Evolutionary conservation across 1,140 invertebrate genomes (phyloP), one percentile per base, ranked within the genome.

Genomic region (Sarcophaga peregrina): DNA sequence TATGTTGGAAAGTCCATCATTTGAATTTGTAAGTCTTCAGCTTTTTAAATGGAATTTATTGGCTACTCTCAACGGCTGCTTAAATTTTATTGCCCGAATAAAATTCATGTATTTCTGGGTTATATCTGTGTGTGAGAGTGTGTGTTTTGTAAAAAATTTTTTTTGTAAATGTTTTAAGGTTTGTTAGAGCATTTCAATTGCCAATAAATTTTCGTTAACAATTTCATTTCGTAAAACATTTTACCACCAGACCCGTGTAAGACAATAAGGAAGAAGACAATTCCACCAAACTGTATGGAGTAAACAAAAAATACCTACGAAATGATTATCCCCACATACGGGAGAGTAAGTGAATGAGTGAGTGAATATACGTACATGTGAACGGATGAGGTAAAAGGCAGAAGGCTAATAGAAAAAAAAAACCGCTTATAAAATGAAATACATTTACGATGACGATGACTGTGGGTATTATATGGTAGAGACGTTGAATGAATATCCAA

Each of bases 151-250:
- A 37, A 37, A 37, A 37, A 37, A 37, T 2, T 37, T 37, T 37
- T 37, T 37, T 37, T 4, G 25, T 37, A 37, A 37, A 37, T 37
- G 25, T 37, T 37, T 54, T 82, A 37, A 15, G 74, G 73, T 72
- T 81, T 62, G 25, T 48, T 81, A 76, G 81, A 37, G 1, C 81
- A 83, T 83, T 83, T 52, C 73, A 46, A 81, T 81, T 72, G 80
- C 37, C 80, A 11, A 68, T 72, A 81, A 81, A 81, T 72, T 68
- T 81, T 62, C 62, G 52, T 46, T 72, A 81, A 81, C 75, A 78
- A 78, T 78, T 78, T 78, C 75, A 78, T 78, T 78, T 78, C 25
- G 25, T 37, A 37, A 78, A 50, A 15, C 75, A 78, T 78, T 50
- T 78, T 50, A 3, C n/a, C 46, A 47, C 7, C 46, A 76, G 17